A percentile compares a stretch with the other conserved stretches of the same genome.
These are phyloP conservation scores for Bubo scandiacus DNA, from an alignment of 2,113 vertebrate species.

Conservation along the genomic window DNA sequence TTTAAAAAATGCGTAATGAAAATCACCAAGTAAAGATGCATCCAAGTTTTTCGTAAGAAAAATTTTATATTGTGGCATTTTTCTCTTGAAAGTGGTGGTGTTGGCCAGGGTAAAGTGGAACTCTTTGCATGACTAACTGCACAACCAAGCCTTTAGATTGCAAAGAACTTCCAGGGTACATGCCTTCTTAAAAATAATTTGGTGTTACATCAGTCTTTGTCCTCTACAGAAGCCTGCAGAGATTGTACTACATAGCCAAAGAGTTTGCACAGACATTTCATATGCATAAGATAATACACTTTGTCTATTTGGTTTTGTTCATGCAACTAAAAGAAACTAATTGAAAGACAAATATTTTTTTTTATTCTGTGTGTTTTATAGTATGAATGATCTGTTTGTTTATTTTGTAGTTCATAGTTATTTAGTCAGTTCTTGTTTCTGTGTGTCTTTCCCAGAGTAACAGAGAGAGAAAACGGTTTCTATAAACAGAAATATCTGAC, in stretches of 20 bases:
- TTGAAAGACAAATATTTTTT: neutral
- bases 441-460: neutral
- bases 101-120: neutral
- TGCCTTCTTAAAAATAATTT: neutral
- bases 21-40: neutral
- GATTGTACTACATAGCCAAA: neutral
- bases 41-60: neutral
- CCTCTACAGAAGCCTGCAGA: neutral
- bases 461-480: neutral
- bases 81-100: neutral
- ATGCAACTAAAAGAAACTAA: neutral
- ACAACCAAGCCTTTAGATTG: neutral
- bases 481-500: conserved; percentile 27
- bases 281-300: neutral
- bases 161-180: neutral
- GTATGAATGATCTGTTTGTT: neutral
- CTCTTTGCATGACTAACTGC: neutral
- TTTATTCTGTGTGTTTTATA: neutral
- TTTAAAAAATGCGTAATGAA: neutral
- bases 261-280: neutral
- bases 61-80: neutral
- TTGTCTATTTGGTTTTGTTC: neutral
- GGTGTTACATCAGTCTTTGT: conserved; percentile 4
- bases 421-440: neutral
- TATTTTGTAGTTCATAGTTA: neutral